A percentile compares a stretch with the other conserved stretches of the same genome.
phyloP scores from a whole-genome alignment of 2,113 vertebrate species.

The Ptychochromis oligacanthus region DNA sequence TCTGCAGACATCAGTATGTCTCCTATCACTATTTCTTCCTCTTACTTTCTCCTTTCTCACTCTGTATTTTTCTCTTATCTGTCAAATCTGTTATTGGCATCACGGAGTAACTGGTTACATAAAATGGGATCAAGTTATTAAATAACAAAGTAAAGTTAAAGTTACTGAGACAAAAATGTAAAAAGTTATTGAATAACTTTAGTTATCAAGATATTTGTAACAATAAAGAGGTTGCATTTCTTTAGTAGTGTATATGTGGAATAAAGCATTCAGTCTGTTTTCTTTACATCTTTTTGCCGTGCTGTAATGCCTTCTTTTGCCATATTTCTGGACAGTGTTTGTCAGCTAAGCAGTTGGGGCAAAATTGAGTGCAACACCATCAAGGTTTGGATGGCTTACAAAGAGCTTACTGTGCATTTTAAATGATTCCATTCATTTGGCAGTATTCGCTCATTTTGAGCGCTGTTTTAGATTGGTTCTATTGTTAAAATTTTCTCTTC shows the following conservation, averaged over 20 bases:
- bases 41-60: not conserved
- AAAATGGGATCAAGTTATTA: no score
- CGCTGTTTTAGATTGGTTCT: no score
- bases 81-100: not conserved
- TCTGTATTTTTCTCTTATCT: not conserved
- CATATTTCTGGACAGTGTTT: not conserved
- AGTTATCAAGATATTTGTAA: not conserved
- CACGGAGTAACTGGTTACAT: not conserved
- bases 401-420: not conserved
- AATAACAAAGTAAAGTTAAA: not conserved
- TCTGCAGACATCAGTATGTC: not conserved
- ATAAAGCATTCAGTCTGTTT: not conserved
- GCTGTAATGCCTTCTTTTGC: no score
- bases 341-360: not conserved
- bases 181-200: not conserved
- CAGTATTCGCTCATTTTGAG: no score
- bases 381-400: not conserved
- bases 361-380: not conserved
- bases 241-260: not conserved
- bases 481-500: not conserved
- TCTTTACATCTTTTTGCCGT: no score
- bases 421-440: no score
- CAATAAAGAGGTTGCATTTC: not conserved
- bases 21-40: not conserved
- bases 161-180: not conserved